Evolutionary conservation across 2,113 vertebrate genomes (phyloP), one percentile per base, ranked within the genome.

Genomic region (Leptodactylus fuscus): DNA sequence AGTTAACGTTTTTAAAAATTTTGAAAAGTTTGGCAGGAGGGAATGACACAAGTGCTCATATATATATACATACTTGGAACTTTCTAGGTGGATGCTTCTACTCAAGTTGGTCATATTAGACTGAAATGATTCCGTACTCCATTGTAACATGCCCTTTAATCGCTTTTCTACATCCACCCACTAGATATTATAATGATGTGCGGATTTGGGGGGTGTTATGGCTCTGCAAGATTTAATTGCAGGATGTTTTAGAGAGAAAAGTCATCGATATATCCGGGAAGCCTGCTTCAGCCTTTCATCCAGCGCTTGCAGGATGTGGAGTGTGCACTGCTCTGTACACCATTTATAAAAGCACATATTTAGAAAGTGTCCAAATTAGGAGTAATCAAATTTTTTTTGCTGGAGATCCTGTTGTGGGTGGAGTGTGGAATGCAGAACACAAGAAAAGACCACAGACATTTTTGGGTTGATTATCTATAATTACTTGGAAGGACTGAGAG

Each of bases 381-480:
- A 70, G 83, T 78, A 85, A 79, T 85, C 83, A 85, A 58, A 55
- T 53, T 79, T 85, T 77, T 69, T 44, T 79, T 62, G 84, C 7
- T 83, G 1, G 27, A 87, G 32, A 88, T 92, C 89, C 90, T 60
- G 82, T 85, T 85, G 91, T 91, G 89, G 93, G 94, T 93, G 93
- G 93, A 88, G 93, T 91, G 89, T 93, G 92, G 92, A 94, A 93
- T 94, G 92, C 16, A 0, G 89, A 89, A 88, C 74, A 89, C 88
- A 90, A 71, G 84, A 83, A 62, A 76, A 88, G 91, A 89, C 90
- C 89, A 85, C 91, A 91, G 41, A 65, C 93, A 91, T 94, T 93
- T 94, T 93, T 92, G 92, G 89, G 77, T 90, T 94, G 93, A 95
- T 95, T 94, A 92, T 94, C 92, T 94, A 93, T 94, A 95, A 95